phyloP scores from a whole-genome alignment of 2,797 vertebrate genomes.

The Knipowitschia caucasica region DNA sequence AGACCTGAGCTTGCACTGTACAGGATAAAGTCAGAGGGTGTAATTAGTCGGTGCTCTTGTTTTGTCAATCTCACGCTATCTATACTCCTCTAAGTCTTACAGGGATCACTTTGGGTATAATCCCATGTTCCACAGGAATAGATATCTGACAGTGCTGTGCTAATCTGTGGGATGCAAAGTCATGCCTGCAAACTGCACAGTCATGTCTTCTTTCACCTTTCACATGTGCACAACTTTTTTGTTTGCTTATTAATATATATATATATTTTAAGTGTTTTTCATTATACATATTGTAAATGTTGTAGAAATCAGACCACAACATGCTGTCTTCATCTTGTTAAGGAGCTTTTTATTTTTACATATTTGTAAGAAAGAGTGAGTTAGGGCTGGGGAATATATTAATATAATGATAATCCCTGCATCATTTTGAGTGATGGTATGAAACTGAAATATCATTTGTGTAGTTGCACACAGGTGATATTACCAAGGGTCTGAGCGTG shows the following conservation, averaged over 20 bases:
- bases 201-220: slow-evolving; percentile 3
- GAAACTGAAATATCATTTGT: too few relatives aligned
- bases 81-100: slow-evolving; percentile 44
- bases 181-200: slow-evolving; percentile 39
- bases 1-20: slow-evolving; percentile 29
- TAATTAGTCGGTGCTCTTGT: slow-evolving; percentile 35
- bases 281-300: too few relatives aligned
- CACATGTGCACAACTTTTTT: neutral
- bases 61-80: slow-evolving; percentile 43
- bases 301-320: too few relatives aligned
- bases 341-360: too few relatives aligned
- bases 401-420: too few relatives aligned
- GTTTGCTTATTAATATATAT: neutral
- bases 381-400: too few relatives aligned
- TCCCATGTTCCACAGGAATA: slow-evolving; percentile 63
- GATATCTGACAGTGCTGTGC: slow-evolving; percentile 40
- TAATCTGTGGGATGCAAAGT: slow-evolving; percentile 59
- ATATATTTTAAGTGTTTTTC: too few relatives aligned
- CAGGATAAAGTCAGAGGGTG: slow-evolving; percentile 39
- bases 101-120: slow-evolving; percentile 58
- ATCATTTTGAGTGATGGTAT: too few relatives aligned
- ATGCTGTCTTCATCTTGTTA: too few relatives aligned
- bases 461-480: too few relatives aligned
- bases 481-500: too few relatives aligned
- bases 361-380: too few relatives aligned